phyloP scores from a whole-genome alignment of 2,888 invertebrate species.

The Ernsta delagoae region DNA sequence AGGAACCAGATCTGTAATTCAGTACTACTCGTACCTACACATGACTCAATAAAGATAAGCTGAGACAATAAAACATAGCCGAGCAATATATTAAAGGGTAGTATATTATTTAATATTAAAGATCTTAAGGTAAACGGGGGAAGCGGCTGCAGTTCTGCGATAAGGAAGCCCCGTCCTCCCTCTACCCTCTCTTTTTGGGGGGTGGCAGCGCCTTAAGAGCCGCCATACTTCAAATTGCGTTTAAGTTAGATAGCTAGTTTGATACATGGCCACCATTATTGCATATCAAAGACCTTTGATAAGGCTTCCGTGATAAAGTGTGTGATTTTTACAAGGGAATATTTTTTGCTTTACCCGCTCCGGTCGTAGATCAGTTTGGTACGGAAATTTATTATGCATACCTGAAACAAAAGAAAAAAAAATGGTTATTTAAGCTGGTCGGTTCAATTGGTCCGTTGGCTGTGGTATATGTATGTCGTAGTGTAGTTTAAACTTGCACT shows the following conservation, averaged over 20 bases:
- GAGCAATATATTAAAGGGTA: conserved; percentile 66
- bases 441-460: no score
- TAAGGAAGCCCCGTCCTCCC: conserved; percentile 68
- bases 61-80: conserved; percentile 62
- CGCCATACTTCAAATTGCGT: conserved; percentile 83
- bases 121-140: conserved; percentile 83
- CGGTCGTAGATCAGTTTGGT: conserved; percentile 1
- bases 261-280: conserved; percentile 81
- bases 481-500: no score
- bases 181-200: conserved; percentile 63
- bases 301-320: conserved; percentile 65
- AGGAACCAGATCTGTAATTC: neutral
- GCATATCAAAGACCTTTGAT: conserved; percentile 78
- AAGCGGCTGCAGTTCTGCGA: conserved; percentile 83
- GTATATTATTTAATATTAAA: conserved; percentile 84
- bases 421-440: neutral
- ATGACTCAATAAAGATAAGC: conserved; percentile 18
- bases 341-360: conserved; percentile 46
- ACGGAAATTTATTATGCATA: conserved; percentile 42
- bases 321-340: conserved; percentile 46
- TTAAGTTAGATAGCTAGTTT: conserved; percentile 83
- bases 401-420: conserved; percentile 56
- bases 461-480: no score
- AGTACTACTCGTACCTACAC: neutral
- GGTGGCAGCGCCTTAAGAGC: conserved; percentile 75